Base-by-base conservation (phyloP, 2,113 vertebrate genomes). In the Myotis davidii region DNA sequence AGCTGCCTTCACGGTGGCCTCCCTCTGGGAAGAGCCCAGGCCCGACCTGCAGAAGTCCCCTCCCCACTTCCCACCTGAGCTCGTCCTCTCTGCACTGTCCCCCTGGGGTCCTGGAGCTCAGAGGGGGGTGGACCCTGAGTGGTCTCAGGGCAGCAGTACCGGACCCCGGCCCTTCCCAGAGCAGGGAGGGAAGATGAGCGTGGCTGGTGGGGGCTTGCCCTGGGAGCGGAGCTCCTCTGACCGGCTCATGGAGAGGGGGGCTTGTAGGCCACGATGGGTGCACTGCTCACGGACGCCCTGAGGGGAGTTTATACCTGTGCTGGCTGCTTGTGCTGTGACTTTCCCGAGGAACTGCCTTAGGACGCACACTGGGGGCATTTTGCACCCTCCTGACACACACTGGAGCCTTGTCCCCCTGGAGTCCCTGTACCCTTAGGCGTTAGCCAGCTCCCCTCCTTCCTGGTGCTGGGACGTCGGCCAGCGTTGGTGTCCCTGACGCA, bases 241-340 rank as follows among this genome's bases (percentile, higher is more conserved):
- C 9, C 0, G n/a, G 34, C 34, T 27, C 20, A 3, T 2, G 29
- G 77, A 45, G 48, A 14, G 1, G 0, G 2, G 17, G 64, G 25
- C n/a, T 39, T 20, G 7, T 25, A 50, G 84, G 20, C 5, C 23
- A 1, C 0, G 52, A 2, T 9, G 6, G 59, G 16, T 0, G 76
- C 16, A 6, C 91, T 11, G 48, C 61, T 29, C 20, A 0, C 0
- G 6, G n/a, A 6, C 2, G 20, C 17, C 14, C 34, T 4, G 2
- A 2, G 7, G 6, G 16, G 73, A 2, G 4, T 42, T 27, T 4
- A 4, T 5, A 2, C 16, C 18, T 3, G 17, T 25, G 50, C 37
- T 16, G 17, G 20, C 29, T 21, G 25, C 34, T 17, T 9, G 13
- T n/a, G 77, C 69, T 29, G 29, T 65, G 85, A 39, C 5, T 10